Conservation (phyloP, 1,140 invertebrate species). For the Drosophila guanche region DNA sequence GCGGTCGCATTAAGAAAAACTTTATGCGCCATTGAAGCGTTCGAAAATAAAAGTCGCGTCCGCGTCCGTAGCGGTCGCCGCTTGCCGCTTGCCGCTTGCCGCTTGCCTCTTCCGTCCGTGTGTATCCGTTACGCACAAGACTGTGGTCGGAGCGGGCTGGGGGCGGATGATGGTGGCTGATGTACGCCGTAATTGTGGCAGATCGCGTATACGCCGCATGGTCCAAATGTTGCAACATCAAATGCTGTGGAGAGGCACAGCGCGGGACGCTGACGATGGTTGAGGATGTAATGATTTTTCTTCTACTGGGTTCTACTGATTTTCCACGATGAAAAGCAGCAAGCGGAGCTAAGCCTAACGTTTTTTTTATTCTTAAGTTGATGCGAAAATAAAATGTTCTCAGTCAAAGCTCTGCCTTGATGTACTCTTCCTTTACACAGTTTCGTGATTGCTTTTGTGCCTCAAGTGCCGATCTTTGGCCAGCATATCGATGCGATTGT, state of each 20-base stretch:
- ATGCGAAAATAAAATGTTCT: too few relatives aligned
- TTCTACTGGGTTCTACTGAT: too few relatives aligned
- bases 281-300: too few relatives aligned
- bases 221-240: conserved; percentile 55
- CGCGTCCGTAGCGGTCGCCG: conserved; percentile 19
- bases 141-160: background rate
- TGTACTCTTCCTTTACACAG: too few relatives aligned
- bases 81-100: too few relatives aligned
- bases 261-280: too few relatives aligned
- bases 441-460: too few relatives aligned
- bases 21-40: conserved; percentile 81
- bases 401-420: too few relatives aligned
- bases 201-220: conserved; percentile 70
- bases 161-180: conserved; percentile 2
- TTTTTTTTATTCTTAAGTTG: too few relatives aligned
- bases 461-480: too few relatives aligned
- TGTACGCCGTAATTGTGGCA: conserved; percentile 63
- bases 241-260: background rate
- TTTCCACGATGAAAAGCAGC: too few relatives aligned
- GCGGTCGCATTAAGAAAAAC: conserved; percentile 78
- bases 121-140: conserved; percentile 49
- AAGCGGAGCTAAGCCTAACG: too few relatives aligned
- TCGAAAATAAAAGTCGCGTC: conserved; percentile 79
- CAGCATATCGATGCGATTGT: conserved; percentile 9
- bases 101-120: conserved; percentile 23